Conservation (phyloP, 1,140 invertebrate genomes). For the Aphis craccivora region DNA sequence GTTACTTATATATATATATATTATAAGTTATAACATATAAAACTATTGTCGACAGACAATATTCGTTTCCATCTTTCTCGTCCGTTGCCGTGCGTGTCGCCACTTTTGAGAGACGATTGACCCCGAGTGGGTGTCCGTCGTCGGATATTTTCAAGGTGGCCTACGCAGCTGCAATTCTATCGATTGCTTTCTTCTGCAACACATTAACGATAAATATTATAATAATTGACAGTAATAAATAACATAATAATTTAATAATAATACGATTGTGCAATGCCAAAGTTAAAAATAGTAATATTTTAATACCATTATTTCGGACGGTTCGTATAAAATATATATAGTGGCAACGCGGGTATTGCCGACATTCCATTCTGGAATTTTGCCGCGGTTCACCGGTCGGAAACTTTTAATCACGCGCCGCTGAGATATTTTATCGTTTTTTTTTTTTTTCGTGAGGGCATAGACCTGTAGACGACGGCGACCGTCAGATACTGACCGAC, state of each 20-base stretch:
- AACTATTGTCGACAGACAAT: background rate
- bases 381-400: background rate
- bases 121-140: background rate
- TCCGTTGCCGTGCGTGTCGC: background rate
- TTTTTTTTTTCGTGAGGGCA: background rate
- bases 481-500: background rate
- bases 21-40: background rate
- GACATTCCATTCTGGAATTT: background rate
- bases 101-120: background rate
- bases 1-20: background rate
- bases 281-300: background rate
- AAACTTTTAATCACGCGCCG: background rate
- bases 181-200: conserved; percentile 6
- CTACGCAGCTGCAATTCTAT: background rate
- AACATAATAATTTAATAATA: background rate
- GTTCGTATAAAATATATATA: background rate
- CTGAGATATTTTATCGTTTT: background rate
- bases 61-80: background rate
- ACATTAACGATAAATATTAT: background rate
- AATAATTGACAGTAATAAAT: background rate
- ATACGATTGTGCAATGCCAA: background rate
- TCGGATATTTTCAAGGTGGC: background rate
- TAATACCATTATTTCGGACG: background rate
- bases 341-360: background rate
- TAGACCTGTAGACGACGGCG: background rate